Evolutionary conservation across 2,797 vertebrate genomes (phyloP).

Genomic region (Ptychadena robeensis): DNA sequence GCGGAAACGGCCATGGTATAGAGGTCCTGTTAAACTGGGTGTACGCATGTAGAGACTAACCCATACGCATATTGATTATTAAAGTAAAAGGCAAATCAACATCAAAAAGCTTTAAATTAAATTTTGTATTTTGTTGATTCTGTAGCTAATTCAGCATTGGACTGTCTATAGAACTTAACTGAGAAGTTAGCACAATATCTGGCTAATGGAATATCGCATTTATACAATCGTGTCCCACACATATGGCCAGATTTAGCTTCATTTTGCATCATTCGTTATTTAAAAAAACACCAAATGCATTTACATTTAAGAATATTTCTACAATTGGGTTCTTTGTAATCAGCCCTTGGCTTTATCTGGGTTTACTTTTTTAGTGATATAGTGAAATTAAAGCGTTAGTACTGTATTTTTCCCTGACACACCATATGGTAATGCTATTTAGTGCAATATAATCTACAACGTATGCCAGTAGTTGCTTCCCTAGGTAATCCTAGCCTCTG

Average conservation of each 20-base stretch:
- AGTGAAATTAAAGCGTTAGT: conserved; percentile 27
- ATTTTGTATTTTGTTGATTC: background rate
- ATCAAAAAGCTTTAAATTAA: too few species aligned
- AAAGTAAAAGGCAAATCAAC: too few species aligned
- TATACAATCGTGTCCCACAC: background rate
- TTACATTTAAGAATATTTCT: background rate
- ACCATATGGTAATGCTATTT: conserved; percentile 59
- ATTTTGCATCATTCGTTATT: background rate
- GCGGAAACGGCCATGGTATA: too few species aligned
- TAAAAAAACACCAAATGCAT: background rate
- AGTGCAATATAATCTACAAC: conserved; percentile 57
- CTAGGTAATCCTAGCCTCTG: conserved; percentile 58
- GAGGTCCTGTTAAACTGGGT: background rate
- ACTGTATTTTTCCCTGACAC: conserved; percentile 38
- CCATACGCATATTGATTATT: too few species aligned
- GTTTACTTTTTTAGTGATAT: conserved; percentile 14
- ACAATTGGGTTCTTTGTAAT: background rate
- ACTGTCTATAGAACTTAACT: too few species aligned
- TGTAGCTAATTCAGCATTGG: background rate
- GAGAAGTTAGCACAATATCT: background rate
- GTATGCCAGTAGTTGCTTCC: conserved; percentile 60
- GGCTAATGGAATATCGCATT: background rate
- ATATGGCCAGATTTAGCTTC: background rate
- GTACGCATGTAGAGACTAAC: background rate
- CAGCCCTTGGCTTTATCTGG: conserved; percentile 3